A percentile compares a stretch with the other conserved stretches of the same genome.
Conservation (phyloP, 92 coral and sea anemone species). For the Ricordea florida region DNA sequence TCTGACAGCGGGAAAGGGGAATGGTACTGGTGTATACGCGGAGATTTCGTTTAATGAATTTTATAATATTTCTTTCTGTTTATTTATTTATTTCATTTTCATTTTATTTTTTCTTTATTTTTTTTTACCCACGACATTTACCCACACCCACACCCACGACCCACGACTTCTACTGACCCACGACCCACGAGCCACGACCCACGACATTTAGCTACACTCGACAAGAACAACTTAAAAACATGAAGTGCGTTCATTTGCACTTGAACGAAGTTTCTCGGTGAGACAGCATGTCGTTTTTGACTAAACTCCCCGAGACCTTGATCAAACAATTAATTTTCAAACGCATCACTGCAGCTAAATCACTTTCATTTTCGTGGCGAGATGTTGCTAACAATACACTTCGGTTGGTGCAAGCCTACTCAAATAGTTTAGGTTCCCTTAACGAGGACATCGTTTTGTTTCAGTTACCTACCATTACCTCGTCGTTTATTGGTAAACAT, state of each 20-base stretch:
- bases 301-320: conserved; percentile 33
- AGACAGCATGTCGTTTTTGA: conserved; percentile 34
- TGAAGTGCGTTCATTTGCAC: not conserved
- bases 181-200: too few relatives aligned
- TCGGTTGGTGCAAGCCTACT: conserved; percentile 26
- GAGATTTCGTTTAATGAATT: too few relatives aligned
- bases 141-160: too few relatives aligned
- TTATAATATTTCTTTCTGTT: too few relatives aligned
- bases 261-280: not conserved
- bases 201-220: too few relatives aligned
- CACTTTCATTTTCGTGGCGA: conserved; percentile 42
- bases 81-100: too few relatives aligned
- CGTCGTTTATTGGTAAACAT: conserved; percentile 46
- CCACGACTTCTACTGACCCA: too few relatives aligned
- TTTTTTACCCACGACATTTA: too few relatives aligned
- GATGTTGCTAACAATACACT: conserved; percentile 16
- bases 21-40: too few relatives aligned
- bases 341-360: conserved; percentile 42
- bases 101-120: too few relatives aligned
- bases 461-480: conserved; percentile 25
- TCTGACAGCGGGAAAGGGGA: too few relatives aligned
- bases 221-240: conserved; percentile 4
- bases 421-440: conserved; percentile 35
- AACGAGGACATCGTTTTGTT: conserved; percentile 37
- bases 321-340: conserved; percentile 22